Base-by-base conservation (phyloP, 2,888 invertebrate genomes). In the Leptopilina syphax region DNA sequence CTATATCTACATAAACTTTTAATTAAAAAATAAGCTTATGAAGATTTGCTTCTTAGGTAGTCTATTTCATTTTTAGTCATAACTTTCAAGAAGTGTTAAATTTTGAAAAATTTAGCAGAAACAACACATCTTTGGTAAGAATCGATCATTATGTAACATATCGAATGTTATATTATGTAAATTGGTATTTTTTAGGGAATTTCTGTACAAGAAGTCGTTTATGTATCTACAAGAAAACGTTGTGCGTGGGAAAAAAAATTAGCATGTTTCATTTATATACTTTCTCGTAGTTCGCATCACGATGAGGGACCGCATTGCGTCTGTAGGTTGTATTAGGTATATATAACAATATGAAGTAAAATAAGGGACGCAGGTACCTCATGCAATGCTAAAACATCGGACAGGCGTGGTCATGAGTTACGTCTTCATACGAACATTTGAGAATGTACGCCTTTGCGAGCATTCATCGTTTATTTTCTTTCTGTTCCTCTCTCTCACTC, bases 341-440 rank as follows among this genome's bases (percentile, higher is more conserved):
- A 67, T 80, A 54, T 70, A 24, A 34, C 41, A 60, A 77, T 47
- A 50, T 65, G 70, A 78, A 76, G 65, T 78, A 50, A 34, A 34
- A 34, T 10, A 82, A 79, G 82, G 80, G 82, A 81, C 79, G 81
- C 79, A 78, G 82, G 82, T 77, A 82, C 84, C 81, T 83, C 83
- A 84, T 84, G 84, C 86, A 83, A 83, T 85, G 86, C 86, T 86
- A 86, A 87, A 34, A 34, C 83, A 80, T 77, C 77, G 81, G 81
- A 83, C 85, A 86, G 86, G 87, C 88, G 87, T 86, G 88, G 86
- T 86, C 83, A 85, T 88, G 87, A 88, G 86, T 89, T 87, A 87
- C 87, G 86, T 88, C 87, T 88, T 86, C 86, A 86, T 84, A 84
- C 78, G 80, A 34, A 34, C 73, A 80, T 82, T 84, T 79, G 79